Base-by-base conservation (phyloP, 1,140 invertebrate genomes). In the Tigriopus japonicus region DNA sequence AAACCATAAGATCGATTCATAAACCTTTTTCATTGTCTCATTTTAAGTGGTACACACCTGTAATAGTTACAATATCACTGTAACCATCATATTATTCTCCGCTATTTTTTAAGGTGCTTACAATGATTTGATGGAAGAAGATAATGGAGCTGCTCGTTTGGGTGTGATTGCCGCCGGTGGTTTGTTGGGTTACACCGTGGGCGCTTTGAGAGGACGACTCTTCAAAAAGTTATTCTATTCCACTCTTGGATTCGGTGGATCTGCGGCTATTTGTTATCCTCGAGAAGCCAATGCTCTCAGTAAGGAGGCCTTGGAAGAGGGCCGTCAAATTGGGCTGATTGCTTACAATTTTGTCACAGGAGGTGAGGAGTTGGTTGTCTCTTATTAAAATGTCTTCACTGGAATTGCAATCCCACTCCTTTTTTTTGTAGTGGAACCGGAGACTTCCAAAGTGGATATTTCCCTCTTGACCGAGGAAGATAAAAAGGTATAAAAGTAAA, bases 71-170 rank as follows among this genome's bases (percentile, higher is more conserved):
- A n/a, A n/a, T n/a, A n/a, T n/a, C n/a, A n/a, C n/a, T n/a, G n/a
- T n/a, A n/a, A n/a, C n/a, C 42, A 10, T 43, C 10, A 43, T 43
- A 12, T 43, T 43, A 43, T 12, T 43, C 42, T 10, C 42, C 42
- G 15, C 15, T 43, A 12, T 43, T 43, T 49, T 49, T 49, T 15
- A 3, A 58, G 56, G 56, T 7, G 40, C 56, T n/a, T 42, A 40
- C 21, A 58, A 58, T 42, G 24, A 40, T 24, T 35, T 61, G 14
- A 15, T 14, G 13, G 59, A 61, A 17, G 59, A 61, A 41, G 59
- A 61, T 2, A 61, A 55, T 40, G 28, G 52, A 35, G 49, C 51
- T 17, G 52, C 51, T 24, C 45, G 43, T 24, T 13, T 52, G 6
- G 59, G 49, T 41, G 45, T 55, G 23, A 53, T 61, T 13, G 28